A percentile compares a stretch with the other conserved stretches of the same genome.
Conservation (phyloP, 2,113 vertebrate species). For the Mugil cephalus region DNA sequence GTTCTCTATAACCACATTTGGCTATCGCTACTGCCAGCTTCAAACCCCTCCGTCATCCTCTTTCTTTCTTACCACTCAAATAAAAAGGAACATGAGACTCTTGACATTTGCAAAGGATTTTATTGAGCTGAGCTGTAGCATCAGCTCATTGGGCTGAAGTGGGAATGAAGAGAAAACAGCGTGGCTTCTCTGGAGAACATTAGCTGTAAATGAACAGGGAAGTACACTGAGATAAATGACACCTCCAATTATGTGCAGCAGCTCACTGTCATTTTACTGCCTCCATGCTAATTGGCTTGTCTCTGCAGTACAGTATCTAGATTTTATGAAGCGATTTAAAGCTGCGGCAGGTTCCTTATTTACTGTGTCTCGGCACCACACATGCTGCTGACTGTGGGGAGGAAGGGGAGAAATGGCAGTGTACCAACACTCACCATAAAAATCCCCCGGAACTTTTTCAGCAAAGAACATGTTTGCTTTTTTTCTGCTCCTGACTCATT, state of each 20-base stretch:
- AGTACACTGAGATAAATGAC: constrained; percentile 63
- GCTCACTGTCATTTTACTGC: constrained; percentile 39
- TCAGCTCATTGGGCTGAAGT: constrained; percentile 29
- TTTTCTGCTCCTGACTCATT: background rate
- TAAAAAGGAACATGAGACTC: constrained; percentile 41
- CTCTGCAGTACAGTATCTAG: constrained; percentile 30
- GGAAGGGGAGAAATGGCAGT: background rate
- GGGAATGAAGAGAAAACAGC: constrained; percentile 51
- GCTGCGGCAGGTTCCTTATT: background rate
- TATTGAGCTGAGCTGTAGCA: constrained; percentile 37
- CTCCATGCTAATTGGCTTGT: constrained; percentile 50
- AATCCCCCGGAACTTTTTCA: background rate
- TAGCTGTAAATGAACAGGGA: constrained; percentile 59
- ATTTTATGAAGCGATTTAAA: constrained; percentile 19
- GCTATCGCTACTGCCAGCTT: constrained; percentile 31
- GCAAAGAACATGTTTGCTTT: background rate
- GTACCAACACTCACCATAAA: constrained; percentile 2
- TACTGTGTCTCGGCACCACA: background rate
- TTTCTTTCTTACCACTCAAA: constrained; percentile 9
- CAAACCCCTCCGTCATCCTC: background rate
- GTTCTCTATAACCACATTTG: constrained; percentile 23
- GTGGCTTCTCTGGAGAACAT: constrained; percentile 25
- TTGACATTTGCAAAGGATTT: constrained; percentile 57
- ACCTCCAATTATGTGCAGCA: constrained; percentile 53
- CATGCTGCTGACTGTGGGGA: background rate